phyloP scores from a whole-genome alignment of 2,888 invertebrate species.

The Sminthurides aquaticus region DNA sequence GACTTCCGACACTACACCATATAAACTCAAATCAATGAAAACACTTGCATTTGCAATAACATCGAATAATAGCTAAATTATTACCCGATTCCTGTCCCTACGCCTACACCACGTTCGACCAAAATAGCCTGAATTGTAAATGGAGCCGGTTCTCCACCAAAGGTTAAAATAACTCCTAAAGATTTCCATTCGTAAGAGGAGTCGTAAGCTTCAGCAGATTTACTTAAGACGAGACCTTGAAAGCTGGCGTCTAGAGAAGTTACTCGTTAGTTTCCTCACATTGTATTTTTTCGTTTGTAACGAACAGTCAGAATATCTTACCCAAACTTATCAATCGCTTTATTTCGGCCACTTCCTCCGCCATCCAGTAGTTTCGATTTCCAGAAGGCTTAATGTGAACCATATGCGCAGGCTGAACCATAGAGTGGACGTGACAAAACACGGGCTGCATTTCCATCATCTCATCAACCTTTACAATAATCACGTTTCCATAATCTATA shows the following conservation, averaged over 20 bases:
- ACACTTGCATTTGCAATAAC: too few species aligned
- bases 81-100: conserved; percentile 18
- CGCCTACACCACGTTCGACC: conserved; percentile 9
- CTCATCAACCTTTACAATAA: conserved; percentile 2
- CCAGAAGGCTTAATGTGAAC: conserved; percentile 13
- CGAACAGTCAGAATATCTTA: conserved; percentile 7
- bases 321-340: not conserved
- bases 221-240: not conserved
- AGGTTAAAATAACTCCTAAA: conserved; percentile 3
- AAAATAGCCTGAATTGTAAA: conserved; percentile 10
- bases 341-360: not conserved
- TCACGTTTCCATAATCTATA: conserved; percentile 5
- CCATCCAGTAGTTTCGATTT: not conserved
- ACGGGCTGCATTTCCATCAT: conserved; percentile 13
- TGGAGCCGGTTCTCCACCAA: not conserved
- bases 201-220: not conserved
- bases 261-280: not conserved
- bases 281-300: not conserved
- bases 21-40: too few species aligned
- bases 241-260: too few species aligned
- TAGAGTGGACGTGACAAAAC: not conserved
- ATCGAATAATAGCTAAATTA: not conserved
- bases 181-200: not conserved
- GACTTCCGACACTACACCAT: not conserved
- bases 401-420: conserved; percentile 11